These are phyloP conservation scores for Sus cebifrons DNA, from an alignment of 2,797 vertebrate species.

Conservation along the genomic window DNA sequence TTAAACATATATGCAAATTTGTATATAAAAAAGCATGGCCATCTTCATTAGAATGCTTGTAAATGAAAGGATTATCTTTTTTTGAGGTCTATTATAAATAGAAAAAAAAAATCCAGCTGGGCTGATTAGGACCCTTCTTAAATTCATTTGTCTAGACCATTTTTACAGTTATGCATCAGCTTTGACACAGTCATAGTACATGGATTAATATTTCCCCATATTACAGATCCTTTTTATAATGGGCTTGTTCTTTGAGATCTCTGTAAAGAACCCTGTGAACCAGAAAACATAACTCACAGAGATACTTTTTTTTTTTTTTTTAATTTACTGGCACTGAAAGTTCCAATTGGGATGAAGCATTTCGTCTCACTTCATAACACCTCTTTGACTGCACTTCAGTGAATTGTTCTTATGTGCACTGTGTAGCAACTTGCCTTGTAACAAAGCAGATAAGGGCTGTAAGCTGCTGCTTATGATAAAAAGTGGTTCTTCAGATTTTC, in stretches of 20 bases:
- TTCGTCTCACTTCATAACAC: constrained; percentile 81
- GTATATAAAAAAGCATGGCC: constrained; percentile 90
- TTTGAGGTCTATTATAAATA: constrained; percentile 84
- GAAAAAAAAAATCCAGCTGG: constrained; percentile 90
- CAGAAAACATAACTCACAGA: constrained; percentile 79
- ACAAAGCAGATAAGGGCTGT: constrained; percentile 83
- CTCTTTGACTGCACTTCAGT: constrained; percentile 87
- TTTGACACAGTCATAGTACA: constrained; percentile 76
- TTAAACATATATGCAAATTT: constrained; percentile 91
- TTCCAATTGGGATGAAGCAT: constrained; percentile 77
- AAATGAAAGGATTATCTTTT: constrained; percentile 87
- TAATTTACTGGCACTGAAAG: constrained; percentile 82
- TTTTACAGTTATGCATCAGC: constrained; percentile 84
- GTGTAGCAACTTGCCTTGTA: constrained; percentile 75
- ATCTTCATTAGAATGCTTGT: constrained; percentile 89
- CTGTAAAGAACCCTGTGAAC: constrained; percentile 87
- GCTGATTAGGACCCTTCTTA: constrained; percentile 89
- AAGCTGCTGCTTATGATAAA: constrained; percentile 83
- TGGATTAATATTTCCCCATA: constrained; percentile 81
- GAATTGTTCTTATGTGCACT: constrained; percentile 84
- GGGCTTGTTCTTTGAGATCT: constrained; percentile 83
- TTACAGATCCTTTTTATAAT: constrained; percentile 81
- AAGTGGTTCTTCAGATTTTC: constrained; percentile 80
- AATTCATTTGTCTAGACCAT: constrained; percentile 86
- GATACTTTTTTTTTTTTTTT: constrained; percentile 21